Conservation (phyloP, 2,888 invertebrate genomes). For the Leuctra nigra region DNA sequence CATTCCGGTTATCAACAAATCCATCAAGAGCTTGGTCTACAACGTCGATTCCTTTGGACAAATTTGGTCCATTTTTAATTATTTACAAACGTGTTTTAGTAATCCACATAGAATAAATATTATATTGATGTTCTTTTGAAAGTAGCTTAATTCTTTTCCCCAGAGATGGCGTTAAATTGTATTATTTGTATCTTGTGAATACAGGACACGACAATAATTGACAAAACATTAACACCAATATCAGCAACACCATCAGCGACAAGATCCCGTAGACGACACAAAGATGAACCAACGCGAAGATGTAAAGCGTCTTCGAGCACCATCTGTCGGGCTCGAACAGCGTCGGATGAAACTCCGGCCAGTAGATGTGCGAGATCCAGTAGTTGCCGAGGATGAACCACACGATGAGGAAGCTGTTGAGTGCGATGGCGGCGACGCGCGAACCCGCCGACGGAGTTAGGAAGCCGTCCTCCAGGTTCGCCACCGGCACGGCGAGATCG, state of each 20-base stretch:
- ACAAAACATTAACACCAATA: conserved; percentile 55
- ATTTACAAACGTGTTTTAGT: no score
- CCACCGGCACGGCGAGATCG: conserved; percentile 30
- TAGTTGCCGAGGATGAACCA: conserved; percentile 76
- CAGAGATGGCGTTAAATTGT: no score
- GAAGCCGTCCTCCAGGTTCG: conserved; percentile 35
- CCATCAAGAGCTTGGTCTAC: no score
- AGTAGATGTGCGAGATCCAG: conserved; percentile 70
- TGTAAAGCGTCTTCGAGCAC: conserved; percentile 71
- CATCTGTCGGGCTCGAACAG: conserved; percentile 71
- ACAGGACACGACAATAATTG: conserved; percentile 64
- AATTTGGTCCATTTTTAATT: no score
- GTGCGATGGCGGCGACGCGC: conserved; percentile 54
- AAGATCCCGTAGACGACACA: conserved; percentile 60
- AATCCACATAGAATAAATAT: no score
- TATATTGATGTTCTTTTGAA: no score
- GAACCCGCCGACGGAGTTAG: conserved; percentile 42
- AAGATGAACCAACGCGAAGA: conserved; percentile 68
- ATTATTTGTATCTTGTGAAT: conserved; percentile 33
- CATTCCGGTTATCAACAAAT: no score
- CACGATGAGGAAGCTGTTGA: conserved; percentile 58
- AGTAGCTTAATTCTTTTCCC: no score
- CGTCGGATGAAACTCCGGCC: conserved; percentile 66
- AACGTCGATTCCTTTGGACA: no score
- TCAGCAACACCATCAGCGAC: conserved; percentile 48